Percentiles rank a stretch among this genome's conserved stretches.
phyloP scores from a whole-genome alignment of 2,113 vertebrate genomes.

The Gavialis gangeticus region DNA sequence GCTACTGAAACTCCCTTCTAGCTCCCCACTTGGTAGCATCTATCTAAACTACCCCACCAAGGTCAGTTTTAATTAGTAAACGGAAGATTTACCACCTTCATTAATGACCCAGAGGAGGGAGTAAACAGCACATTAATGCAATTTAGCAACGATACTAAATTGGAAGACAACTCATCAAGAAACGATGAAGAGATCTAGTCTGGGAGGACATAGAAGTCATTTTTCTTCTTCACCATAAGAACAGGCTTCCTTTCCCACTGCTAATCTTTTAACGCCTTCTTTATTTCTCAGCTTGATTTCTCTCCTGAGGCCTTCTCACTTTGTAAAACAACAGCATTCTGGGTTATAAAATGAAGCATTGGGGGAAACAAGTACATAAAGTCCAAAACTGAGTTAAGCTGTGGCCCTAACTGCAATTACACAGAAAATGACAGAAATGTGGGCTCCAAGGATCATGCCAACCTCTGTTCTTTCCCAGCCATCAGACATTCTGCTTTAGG shows the following conservation, averaged over 20 bases:
- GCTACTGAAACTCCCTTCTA: not conserved
- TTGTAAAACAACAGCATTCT: not conserved
- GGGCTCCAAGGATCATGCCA: not conserved
- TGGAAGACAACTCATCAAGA: not conserved
- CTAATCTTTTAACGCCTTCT: not conserved
- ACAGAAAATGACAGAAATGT: not conserved
- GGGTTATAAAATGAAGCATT: too few species aligned
- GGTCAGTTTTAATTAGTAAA: slow-evolving; percentile 30
- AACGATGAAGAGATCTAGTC: not conserved
- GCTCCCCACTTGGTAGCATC: not conserved
- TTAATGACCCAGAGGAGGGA: slow-evolving; percentile 1
- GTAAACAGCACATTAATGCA: slow-evolving; percentile 2
- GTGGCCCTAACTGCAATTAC: not conserved
- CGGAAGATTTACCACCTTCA: not conserved
- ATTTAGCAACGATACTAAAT: not conserved
- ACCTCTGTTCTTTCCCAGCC: not conserved
- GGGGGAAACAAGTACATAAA: too few species aligned
- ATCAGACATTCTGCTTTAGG: not conserved
- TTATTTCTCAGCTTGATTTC: not conserved
- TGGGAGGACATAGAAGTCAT: not conserved
- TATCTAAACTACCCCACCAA: not conserved
- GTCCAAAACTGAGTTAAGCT: not conserved
- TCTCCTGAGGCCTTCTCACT: not conserved
- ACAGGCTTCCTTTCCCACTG: not conserved
- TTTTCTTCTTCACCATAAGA: not conserved